Evolutionary conservation across 2,888 invertebrate genomes (phyloP).

Genomic region (Athripsodes cinereus): DNA sequence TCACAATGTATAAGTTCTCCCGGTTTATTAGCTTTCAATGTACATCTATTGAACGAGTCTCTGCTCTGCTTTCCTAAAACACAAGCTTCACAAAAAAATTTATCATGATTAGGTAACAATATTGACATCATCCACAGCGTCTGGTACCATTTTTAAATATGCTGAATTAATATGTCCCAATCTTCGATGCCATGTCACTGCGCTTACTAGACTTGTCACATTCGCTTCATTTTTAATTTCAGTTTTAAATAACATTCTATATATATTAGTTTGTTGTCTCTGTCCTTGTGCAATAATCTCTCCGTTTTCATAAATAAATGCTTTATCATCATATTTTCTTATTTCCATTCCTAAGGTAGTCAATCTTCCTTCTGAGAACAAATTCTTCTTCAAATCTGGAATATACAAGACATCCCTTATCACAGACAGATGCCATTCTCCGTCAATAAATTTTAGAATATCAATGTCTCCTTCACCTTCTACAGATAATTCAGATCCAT

Average conservation of each 20-base stretch:
- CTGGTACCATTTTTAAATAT: not conserved
- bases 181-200: slow-evolving; percentile 3
- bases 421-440: not conserved
- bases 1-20: slow-evolving; percentile 10
- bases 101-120: not conserved
- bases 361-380: not conserved
- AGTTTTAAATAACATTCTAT: not conserved
- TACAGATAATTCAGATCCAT: not conserved
- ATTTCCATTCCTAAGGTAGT: not conserved
- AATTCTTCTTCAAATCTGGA: not conserved
- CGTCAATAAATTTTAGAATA: not conserved
- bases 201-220: not conserved
- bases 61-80: not conserved
- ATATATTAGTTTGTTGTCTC: not conserved
- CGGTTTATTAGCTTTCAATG: not conserved
- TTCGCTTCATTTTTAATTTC: not conserved
- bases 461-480: not conserved
- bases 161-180: slow-evolving; percentile 4
- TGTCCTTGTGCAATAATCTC: not conserved
- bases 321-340: not conserved
- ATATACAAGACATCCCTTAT: slow-evolving; percentile 2
- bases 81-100: not conserved
- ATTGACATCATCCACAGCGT: not conserved
- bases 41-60: not conserved
- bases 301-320: not conserved